Percentiles rank a stretch among this genome's conserved stretches.
Evolutionary conservation across 2,797 vertebrate species (phyloP).

Genomic region (Poliocrania exsul): DNA sequence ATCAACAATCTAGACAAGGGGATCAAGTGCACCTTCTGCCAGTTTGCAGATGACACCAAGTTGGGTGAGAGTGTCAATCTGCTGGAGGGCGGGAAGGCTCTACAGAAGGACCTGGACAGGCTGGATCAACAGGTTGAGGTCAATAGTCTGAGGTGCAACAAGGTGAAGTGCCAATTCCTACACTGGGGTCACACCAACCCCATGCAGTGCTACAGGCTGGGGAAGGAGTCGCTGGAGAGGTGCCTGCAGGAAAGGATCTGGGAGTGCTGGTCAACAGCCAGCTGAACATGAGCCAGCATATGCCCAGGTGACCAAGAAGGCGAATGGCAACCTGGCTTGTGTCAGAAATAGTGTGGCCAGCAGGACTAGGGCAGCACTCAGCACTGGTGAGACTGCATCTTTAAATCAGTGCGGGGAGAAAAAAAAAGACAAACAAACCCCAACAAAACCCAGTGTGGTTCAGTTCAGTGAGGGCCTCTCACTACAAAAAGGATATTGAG

Average conservation of each 20-base stretch:
- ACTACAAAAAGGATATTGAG: background rate
- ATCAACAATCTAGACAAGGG: background rate
- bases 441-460: no score
- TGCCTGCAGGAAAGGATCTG: background rate
- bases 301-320: background rate
- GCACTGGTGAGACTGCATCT: background rate
- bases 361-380: background rate
- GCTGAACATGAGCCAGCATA: background rate
- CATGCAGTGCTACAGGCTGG: rapidly evolving
- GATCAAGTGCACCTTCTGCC: background rate
- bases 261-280: background rate
- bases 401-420: no score
- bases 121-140: background rate
- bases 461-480: background rate
- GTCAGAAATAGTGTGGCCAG: background rate
- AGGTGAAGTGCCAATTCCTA: rapidly evolving
- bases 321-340: background rate
- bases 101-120: background rate
- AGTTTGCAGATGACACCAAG: background rate
- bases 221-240: background rate
- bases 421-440: no score
- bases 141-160: rapidly evolving
- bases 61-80: background rate
- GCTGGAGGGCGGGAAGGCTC: background rate
- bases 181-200: background rate